Percentiles rank a stretch among this genome's conserved stretches.
Evolutionary conservation across 2,888 invertebrate genomes (phyloP).

Genomic region (Melieria omissa): DNA sequence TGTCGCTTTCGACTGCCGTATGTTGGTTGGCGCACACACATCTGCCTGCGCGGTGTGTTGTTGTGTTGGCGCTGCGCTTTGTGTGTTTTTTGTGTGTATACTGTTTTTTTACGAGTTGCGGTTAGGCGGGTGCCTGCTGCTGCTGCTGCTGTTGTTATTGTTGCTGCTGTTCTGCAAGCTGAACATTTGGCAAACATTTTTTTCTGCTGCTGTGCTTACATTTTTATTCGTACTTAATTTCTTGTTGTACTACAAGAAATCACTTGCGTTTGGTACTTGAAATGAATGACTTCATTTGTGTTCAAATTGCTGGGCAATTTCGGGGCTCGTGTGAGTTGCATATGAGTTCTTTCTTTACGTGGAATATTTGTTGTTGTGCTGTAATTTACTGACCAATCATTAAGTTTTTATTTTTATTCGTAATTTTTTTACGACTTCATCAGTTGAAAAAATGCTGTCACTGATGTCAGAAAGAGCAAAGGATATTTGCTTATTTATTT

Average conservation of each 20-base stretch:
- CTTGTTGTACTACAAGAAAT: neutral
- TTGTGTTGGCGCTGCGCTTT: slow-evolving; percentile 32
- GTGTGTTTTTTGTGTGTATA: slow-evolving; percentile 61
- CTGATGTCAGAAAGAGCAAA: too few species aligned
- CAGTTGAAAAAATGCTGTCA: too few species aligned
- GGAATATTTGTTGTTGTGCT: too few species aligned
- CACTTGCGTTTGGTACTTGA: too few species aligned
- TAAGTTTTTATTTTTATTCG: too few species aligned
- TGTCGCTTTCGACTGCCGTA: neutral
- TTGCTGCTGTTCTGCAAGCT: slow-evolving; percentile 14
- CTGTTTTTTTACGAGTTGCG: slow-evolving; percentile 54
- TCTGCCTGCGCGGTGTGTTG: slow-evolving; percentile 1
- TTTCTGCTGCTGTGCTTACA: slow-evolving; percentile 45
- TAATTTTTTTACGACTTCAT: too few species aligned
- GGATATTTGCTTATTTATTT: too few species aligned
- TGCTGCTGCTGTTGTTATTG: slow-evolving; percentile 11
- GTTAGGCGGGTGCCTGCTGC: slow-evolving; percentile 12
- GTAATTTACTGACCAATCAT: too few species aligned
- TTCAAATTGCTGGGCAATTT: too few species aligned
- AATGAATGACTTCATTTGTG: too few species aligned
- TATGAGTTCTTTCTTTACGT: too few species aligned
- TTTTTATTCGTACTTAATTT: slow-evolving; percentile 42
- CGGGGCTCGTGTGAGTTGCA: too few species aligned
- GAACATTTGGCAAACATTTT: slow-evolving; percentile 17
- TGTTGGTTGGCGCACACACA: neutral